Percentiles rank a stretch among this genome's conserved stretches.
Conservation (phyloP, 1,140 invertebrate genomes). For the Drosophila kohkoa region DNA sequence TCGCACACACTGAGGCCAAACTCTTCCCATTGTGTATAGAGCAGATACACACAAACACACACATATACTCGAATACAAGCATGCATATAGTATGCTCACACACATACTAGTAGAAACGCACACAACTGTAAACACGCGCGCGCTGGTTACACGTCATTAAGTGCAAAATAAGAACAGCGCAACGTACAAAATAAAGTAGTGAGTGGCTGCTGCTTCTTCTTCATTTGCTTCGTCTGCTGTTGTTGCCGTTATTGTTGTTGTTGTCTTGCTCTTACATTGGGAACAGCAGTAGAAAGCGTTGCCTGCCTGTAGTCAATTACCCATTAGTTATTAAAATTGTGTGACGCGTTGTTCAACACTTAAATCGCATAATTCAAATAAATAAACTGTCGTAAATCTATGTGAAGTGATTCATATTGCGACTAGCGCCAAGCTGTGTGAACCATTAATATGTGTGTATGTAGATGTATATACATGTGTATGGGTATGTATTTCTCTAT, state of each 20-base stretch:
- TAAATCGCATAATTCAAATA: conserved; percentile 34
- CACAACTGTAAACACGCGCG: conserved; percentile 70
- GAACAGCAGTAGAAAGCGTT: conserved; percentile 33
- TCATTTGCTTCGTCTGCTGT: background rate
- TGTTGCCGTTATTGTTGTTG: conserved; percentile 11
- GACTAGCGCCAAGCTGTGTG: conserved; percentile 27
- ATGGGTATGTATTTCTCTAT: background rate
- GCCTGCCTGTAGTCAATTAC: conserved; percentile 5
- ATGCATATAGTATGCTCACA: conserved; percentile 24
- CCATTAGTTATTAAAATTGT: conserved; percentile 38
- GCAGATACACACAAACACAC: conserved; percentile 32
- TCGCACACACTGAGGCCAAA: conserved; percentile 35
- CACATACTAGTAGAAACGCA: conserved; percentile 31
- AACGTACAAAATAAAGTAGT: conserved; percentile 37
- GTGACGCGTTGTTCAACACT: conserved; percentile 31
- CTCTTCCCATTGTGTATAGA: conserved; percentile 48
- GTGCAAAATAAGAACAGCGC: conserved; percentile 78
- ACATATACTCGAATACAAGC: conserved; percentile 1
- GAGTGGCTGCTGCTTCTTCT: conserved; percentile 11
- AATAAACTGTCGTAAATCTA: conserved; percentile 44
- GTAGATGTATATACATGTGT: background rate
- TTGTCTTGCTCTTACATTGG: conserved; percentile 5
- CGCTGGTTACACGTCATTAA: conserved; percentile 76
- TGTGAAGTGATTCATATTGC: conserved; percentile 38
- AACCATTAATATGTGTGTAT: conserved; percentile 15